Base-by-base conservation (phyloP, 1,140 invertebrate species). In the Ericerus pela region DNA sequence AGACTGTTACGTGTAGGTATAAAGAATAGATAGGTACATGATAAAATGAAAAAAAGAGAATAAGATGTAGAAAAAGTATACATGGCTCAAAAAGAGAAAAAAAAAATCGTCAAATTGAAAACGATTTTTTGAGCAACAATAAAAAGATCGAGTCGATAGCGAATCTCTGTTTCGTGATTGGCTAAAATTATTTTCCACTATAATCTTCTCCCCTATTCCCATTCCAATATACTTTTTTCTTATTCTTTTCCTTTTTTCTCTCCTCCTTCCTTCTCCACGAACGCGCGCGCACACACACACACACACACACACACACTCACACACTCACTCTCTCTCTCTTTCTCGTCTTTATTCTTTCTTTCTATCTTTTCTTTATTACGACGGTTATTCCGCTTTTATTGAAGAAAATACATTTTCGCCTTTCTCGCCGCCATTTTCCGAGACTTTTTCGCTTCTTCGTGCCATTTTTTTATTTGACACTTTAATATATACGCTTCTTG, bases 161-260 rank as follows among this genome's bases (percentile, higher is more conserved):
- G 41, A 47, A 47, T 47, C 41, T 47, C 10, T 16, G 41, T 16
- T 47, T 24, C 20, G 16, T 47, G 41, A 47, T 47, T 47, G 41
- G 41, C 41, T 47, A 24, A 47, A 47, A 47, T 47, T 47, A 47
- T 47, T 47, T 47, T 47, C 41, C 22, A 24, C 41, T 47, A 47
- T 47, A 47, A 47, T 47, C 41, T 47, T 47, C 41, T 47, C 41
- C 41, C 41, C 41, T 47, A 47, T 47, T 47, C 41, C 41, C 41
- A 47, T 47, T 47, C 41, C 41, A 47, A 47, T 47, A 47, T 47
- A 18, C 41, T 24, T 47, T 47, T 47, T 47, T 47, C 41, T 47
- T n/a, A n/a, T n/a, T n/a, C n/a, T n/a, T n/a, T n/a, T n/a, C n/a
- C n/a, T n/a, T n/a, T n/a, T n/a, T n/a, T n/a, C n/a, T n/a, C n/a